phyloP scores from a whole-genome alignment of 2,113 vertebrate species.

The Dendrocopos noguchii region DNA sequence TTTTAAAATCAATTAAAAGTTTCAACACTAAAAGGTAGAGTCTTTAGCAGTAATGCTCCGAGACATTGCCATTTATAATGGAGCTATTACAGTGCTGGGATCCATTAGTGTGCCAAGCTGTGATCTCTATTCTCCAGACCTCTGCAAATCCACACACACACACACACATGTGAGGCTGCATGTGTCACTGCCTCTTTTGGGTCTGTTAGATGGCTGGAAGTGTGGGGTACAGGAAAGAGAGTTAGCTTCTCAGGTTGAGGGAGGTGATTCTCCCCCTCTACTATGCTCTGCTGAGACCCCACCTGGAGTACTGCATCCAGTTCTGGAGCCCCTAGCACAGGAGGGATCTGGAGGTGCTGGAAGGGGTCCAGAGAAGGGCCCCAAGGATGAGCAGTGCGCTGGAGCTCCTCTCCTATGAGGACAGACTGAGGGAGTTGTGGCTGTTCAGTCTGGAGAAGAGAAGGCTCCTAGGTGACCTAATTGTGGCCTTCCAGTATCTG shows the following conservation, averaged over 20 bases:
- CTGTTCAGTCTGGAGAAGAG: too few relatives aligned
- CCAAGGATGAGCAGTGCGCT: too few relatives aligned
- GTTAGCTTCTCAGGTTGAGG: not conserved
- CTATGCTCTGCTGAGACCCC: too few relatives aligned
- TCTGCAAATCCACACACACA: not conserved
- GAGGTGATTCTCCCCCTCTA: too few relatives aligned
- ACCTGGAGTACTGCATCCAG: too few relatives aligned
- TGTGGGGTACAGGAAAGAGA: not conserved
- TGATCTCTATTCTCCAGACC: conserved; percentile 23
- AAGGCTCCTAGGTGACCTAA: too few relatives aligned
- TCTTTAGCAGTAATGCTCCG: conserved; percentile 43
- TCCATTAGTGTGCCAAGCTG: not conserved
- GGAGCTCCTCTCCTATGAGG: too few relatives aligned
- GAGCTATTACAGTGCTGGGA: conserved; percentile 5
- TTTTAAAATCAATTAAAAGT: conserved; percentile 72
- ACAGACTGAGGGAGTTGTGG: too few relatives aligned
- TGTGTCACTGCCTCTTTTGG: not conserved
- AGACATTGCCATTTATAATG: conserved; percentile 35
- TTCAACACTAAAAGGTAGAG: conserved; percentile 47
- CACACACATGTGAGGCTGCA: fast-evolving
- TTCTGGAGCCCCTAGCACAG: too few relatives aligned
- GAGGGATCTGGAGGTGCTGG: too few relatives aligned
- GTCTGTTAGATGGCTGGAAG: not conserved
- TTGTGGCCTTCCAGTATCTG: too few relatives aligned
- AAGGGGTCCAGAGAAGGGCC: too few relatives aligned